A percentile compares a stretch with the other conserved stretches of the same genome.
Conservation (phyloP, 37 sponge, comb jelly and placozoan species). For the Halisarca cf. caerulea region DNA sequence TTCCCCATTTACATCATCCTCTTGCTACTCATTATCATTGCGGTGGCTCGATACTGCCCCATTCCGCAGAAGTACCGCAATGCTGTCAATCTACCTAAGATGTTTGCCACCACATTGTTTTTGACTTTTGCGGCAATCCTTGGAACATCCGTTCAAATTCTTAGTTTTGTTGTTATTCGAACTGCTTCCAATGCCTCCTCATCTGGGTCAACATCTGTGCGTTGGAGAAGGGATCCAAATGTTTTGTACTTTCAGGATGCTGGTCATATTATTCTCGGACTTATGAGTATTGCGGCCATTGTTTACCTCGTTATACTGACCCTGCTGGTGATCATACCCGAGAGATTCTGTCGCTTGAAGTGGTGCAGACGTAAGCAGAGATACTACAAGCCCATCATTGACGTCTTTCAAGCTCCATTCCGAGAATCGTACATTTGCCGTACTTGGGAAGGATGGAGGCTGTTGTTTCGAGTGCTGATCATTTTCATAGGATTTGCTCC, state of each 20-base stretch:
- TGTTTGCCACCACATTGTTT: conserved; percentile 38
- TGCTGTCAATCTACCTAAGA: conserved; percentile 18
- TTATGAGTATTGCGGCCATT: conserved; percentile 3
- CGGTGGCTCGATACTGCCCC: not conserved
- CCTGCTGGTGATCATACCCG: conserved; percentile 27
- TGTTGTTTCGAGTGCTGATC: not conserved
- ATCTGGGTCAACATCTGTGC: not conserved
- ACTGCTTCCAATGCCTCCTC: not conserved
- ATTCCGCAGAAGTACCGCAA: not conserved
- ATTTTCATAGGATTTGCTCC: not conserved
- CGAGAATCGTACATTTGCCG: not conserved
- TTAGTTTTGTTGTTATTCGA: not conserved
- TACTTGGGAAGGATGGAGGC: conserved; percentile 23
- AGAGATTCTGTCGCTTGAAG: not conserved
- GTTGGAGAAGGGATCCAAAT: conserved; percentile 53
- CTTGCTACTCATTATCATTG: conserved; percentile 19
- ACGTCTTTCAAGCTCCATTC: conserved; percentile 15
- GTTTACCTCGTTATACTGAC: not conserved
- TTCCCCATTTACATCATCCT: conserved; percentile 53
- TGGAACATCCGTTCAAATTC: conserved; percentile 24
- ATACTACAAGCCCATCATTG: not conserved
- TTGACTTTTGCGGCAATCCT: conserved; percentile 35
- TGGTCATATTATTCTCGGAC: not conserved
- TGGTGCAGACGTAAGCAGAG: not conserved
- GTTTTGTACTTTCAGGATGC: conserved; percentile 21